Base-by-base conservation (phyloP, 2,797 vertebrate genomes). In the Tiaroga cobitis region DNA sequence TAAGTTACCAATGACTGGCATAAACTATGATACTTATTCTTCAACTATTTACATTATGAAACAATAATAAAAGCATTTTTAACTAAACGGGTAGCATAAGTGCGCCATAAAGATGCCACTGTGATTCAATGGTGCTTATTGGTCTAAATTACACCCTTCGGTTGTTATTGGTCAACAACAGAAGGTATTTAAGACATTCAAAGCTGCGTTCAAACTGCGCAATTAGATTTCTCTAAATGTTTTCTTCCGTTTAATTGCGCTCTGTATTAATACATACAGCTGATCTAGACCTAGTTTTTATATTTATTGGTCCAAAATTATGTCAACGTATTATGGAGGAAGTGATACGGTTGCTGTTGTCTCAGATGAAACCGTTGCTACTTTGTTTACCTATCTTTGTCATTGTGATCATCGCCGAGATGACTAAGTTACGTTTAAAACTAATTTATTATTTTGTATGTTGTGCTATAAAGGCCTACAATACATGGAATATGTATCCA, bases 41-140 rank as follows among this genome's bases (percentile, higher is more conserved):
- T 59, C n/a, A 78, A 21, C 65, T 37, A 39, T 51, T 51, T 29
- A 67, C 65, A 74, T 70, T 39, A 80, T 80, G 84, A 80, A 51
- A 41, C n/a, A 24, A 80, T 16, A n/a, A 68, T 54, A 63, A 39
- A 26, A 61, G 6, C 59, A 56, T 81, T 80, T 78, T 82, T 43
- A 80, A 87, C 49, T 78, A 78, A 80, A 85, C 81, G 56, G 81
- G 32, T 49, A 51, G 21, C 7, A 74, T 41, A 46, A 81, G 63
- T 86, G 87, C 88, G 86, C 88, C 87, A 78, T 83, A 74, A 80
- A 88, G 39, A 78, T 81, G 84, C 69, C 49, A 18, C 41, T 56
- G 34, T 56, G 1, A 26, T 72, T 75, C 81, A 73, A 32, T 8
- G 51, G 21, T 3, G 75, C n/a, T 75, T 68, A 91, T 90, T 91